Base-by-base conservation (phyloP, 2,113 vertebrate genomes). In the Amblyornis subalaris region DNA sequence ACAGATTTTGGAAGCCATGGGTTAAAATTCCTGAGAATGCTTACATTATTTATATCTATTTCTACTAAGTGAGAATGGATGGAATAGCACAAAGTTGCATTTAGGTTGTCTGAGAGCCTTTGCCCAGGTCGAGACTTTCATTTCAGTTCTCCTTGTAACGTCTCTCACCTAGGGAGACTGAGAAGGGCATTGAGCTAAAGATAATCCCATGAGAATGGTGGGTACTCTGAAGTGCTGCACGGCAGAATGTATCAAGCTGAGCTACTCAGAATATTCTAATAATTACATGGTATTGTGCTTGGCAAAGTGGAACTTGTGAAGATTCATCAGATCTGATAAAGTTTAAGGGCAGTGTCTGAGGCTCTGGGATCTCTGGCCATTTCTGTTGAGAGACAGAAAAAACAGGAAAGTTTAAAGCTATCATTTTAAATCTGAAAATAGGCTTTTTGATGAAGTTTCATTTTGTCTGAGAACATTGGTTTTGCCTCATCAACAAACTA, bases 191-290 rank as follows among this genome's bases (percentile, higher is more conserved):
- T 12, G 80, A 88, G 7, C 15, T 73, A 17, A 54, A 0, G 2
- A 57, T 26, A 75, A 81, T 33, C 53, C 31, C 25, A 12, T 40
- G 48, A 50, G 31, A 80, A 51, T 45, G 44, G 26, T 44, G 19
- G 14, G 6, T 44, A 17, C 11, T 62, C 50, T 44, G n/a, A 76
- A 83, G 26, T 23, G 42, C 33, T 3, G 5, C 33, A n/a, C 22
- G 71, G 44, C 64, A 86, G 31, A 84, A 76, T 42, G 8, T 24
- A 51, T 57, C 85, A 89, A 75, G 53, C 10, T 69, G 47, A 93
- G 29, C 29, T 72, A 65, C n/a, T 82, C 31, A 38, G 70, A 93
- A 66, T 85, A 76, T 73, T 89, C 89, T 57, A 83, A 71, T 79
- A 79, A 66, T 79, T 79, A 20, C 18, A 42, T 1, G 4, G 5